A percentile compares a stretch with the other conserved stretches of the same genome.
phyloP scores from a whole-genome alignment of 2,888 invertebrate species.

The Andrena bucephala region DNA sequence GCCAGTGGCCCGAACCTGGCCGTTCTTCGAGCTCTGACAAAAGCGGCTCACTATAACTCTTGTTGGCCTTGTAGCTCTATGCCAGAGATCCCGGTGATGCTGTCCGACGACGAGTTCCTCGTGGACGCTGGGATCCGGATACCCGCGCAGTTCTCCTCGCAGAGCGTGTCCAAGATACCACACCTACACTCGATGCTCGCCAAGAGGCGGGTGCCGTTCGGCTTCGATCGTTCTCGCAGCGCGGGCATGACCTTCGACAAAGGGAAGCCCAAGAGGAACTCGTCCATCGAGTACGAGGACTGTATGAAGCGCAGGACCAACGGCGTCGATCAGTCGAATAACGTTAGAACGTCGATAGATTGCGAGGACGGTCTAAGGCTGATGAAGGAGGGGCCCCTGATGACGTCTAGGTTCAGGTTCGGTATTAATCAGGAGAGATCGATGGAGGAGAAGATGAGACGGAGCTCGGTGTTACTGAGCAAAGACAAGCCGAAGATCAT shows the following conservation, averaged over 20 bases:
- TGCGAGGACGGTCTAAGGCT: conserved; percentile 76
- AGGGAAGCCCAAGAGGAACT: conserved; percentile 71
- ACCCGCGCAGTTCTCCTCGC: conserved; percentile 79
- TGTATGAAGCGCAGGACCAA: conserved; percentile 73
- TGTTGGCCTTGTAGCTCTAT: conserved; percentile 84
- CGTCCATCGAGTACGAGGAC: conserved; percentile 76
- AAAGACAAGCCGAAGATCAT: conserved; percentile 73
- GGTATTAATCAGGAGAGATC: conserved; percentile 53
- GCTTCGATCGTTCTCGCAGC: conserved; percentile 70
- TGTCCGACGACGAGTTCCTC: conserved; percentile 83
- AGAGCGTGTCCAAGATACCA: conserved; percentile 80
- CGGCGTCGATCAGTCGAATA: conserved; percentile 67
- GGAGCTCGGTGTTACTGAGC: conserved; percentile 74
- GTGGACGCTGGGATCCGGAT: conserved; percentile 84
- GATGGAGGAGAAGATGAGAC: conserved; percentile 73
- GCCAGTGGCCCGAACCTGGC: conserved; percentile 70
- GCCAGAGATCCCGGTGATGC: conserved; percentile 81
- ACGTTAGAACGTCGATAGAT: conserved; percentile 73
- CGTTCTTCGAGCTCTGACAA: conserved; percentile 71
- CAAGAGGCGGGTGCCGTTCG: conserved; percentile 70
- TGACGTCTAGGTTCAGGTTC: conserved; percentile 70
- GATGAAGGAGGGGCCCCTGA: conserved; percentile 65
- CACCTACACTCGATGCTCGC: conserved; percentile 78
- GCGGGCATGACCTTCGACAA: conserved; percentile 70
- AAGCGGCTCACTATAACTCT: conserved; percentile 79